Evolutionary conservation across 2,888 invertebrate species (phyloP), one percentile per base, ranked within the genome.

Genomic region (Hypercompe scribonia): DNA sequence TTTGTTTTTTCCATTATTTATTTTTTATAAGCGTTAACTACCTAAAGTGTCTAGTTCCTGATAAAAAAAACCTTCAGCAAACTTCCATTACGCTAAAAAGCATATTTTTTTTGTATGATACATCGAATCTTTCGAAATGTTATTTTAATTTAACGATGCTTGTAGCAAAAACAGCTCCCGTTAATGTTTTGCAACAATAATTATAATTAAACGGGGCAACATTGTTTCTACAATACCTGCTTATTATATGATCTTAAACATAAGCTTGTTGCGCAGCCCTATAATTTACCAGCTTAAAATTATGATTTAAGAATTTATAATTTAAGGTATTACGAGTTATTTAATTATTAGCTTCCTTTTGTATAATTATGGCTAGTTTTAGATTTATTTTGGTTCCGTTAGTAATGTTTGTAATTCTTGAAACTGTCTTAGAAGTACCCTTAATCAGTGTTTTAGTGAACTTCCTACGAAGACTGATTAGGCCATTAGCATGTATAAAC

Each of bases 221-320:
- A 87, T 87, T 89, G 91, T 91, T 84, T 80, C 75, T 83, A 76
- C 79, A 79, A 83, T 76, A 90, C 84, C 90, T 83, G 84, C 87
- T 92, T 90, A 92, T 92, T 91, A 91, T 84, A 86, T 84, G 86
- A 85, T 80, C 78, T 84, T 89, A 89, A 91, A 89, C 85, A 86
- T 89, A 86, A 86, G 86, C 86, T 88, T 81, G 84, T 82, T 78
- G 79, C 75, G 73, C 83, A 83, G 84, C 79, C 84, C 90, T 91
- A 88, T 92, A 91, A 91, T 92, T 92, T 90, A 82, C 83, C 77
- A 86, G 82, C 83, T 87, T 90, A 90, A 90, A 90, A 82, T 87
- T 85, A 84, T 85, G 88, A 87, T 86, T 87, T 85, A 80, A 86
- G 82, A 82, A 84, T 87, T 86, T 86, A 83, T 81, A 85, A 79